Evolutionary conservation across 1,140 invertebrate species (phyloP).

Genomic region (Formica selysi): DNA sequence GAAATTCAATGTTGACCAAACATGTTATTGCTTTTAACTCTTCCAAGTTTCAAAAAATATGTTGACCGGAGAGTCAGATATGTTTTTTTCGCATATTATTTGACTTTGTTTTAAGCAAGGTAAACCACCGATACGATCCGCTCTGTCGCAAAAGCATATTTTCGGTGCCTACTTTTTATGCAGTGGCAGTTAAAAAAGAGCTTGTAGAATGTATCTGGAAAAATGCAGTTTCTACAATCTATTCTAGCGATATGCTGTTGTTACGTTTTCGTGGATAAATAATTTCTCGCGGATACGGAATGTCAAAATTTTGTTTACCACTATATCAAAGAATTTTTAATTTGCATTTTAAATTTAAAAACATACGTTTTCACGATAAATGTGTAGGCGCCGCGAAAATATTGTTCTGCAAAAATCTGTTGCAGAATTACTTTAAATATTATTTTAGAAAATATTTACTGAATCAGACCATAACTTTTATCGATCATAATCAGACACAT

Average conservation of each 20-base stretch:
- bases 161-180: slow-evolving; percentile 36
- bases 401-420: background rate
- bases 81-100: slow-evolving; percentile 23
- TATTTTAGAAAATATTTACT: slow-evolving; percentile 24
- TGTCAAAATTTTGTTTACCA: slow-evolving; percentile 23
- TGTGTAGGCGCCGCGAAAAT: background rate
- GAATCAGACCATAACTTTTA: too few species aligned
- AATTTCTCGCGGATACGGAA: slow-evolving; percentile 24
- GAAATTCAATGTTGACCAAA: slow-evolving; percentile 50
- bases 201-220: slow-evolving; percentile 19
- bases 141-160: slow-evolving; percentile 33
- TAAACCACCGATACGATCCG: slow-evolving; percentile 34
- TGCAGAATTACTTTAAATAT: slow-evolving; percentile 19
- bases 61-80: slow-evolving; percentile 13
- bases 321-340: slow-evolving; percentile 24
- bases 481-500: too few species aligned
- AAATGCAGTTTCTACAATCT: slow-evolving; percentile 41
- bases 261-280: slow-evolving; percentile 27
- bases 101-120: slow-evolving; percentile 50
- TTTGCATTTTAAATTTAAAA: slow-evolving; percentile 34
- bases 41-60: slow-evolving; percentile 53
- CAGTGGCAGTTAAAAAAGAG: slow-evolving; percentile 25
- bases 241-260: slow-evolving; percentile 17
- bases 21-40: slow-evolving; percentile 55
- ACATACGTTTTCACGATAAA: background rate